phyloP scores from a whole-genome alignment of 2,888 invertebrate species.

The Acanthacorydalis orientalis region DNA sequence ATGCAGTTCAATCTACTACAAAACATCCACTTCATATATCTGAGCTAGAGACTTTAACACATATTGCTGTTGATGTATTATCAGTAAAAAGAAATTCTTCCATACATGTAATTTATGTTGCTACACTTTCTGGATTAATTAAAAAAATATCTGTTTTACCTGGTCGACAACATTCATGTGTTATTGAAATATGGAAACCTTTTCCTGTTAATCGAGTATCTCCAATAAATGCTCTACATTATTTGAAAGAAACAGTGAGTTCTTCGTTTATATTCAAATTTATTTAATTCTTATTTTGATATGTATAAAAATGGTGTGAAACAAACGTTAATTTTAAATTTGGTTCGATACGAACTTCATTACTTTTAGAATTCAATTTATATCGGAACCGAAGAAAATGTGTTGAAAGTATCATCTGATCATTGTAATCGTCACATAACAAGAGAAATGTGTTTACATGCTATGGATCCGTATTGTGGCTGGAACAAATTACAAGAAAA shows the following conservation, averaged over 20 bases:
- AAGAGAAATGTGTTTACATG: conserved; percentile 55
- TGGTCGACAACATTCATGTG: conserved; percentile 51
- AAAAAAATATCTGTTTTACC: conserved; percentile 69
- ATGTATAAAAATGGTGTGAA: too few relatives aligned
- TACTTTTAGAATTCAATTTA: conserved; percentile 49
- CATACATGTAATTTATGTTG: conserved; percentile 66
- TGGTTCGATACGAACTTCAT: background rate
- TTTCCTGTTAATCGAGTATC: conserved; percentile 34
- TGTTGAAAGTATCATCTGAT: conserved; percentile 58
- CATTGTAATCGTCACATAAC: conserved; percentile 61
- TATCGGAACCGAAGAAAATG: conserved; percentile 48
- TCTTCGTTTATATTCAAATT: background rate
- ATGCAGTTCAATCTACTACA: conserved; percentile 60
- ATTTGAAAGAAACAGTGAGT: conserved; percentile 59
- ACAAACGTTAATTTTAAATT: background rate
- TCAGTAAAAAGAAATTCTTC: conserved; percentile 49
- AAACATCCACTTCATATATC: conserved; percentile 51
- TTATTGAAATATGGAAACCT: conserved; percentile 72
- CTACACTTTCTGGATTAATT: conserved; percentile 56
- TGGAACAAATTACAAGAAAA: conserved; percentile 66
- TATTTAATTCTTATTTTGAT: too few relatives aligned
- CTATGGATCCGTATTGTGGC: conserved; percentile 88
- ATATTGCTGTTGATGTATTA: conserved; percentile 69
- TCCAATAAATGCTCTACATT: conserved; percentile 52
- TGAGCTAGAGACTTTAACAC: conserved; percentile 53